Evolutionary conservation across 2,888 invertebrate species (phyloP), one percentile per base, ranked within the genome.

Genomic region (Xestia sexstrigata): DNA sequence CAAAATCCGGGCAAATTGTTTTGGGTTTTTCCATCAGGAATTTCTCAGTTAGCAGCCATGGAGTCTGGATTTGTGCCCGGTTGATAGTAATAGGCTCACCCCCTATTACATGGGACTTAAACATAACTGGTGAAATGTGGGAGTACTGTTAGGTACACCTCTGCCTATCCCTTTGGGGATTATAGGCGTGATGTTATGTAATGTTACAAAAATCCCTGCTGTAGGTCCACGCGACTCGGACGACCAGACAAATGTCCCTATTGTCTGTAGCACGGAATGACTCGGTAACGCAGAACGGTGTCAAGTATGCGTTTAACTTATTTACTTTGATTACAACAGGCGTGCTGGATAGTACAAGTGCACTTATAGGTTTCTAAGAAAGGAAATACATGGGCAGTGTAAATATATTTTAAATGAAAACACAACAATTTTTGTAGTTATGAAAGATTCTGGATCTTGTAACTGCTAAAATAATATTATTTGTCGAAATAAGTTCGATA

Each of bases 251-350:
- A 60, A 82, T 75, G 55, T 65, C 5, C 42, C n/a, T 42, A 80
- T 74, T 78, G 84, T 81, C 11, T 75, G 81, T 81, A 6, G 23
- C 42, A 55, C 39, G 39, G 35, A 55, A 58, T 67, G 76, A 49
- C 80, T 79, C 76, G 58, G 83, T 79, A 74, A 70, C 68, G 4
- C 26, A 68, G 60, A 88, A 80, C 81, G 86, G 75, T 89, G 89
- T 88, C 89, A 88, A 88, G 88, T 89, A 80, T 87, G 76, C 75
- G 47, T 75, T 78, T 78, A 80, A 78, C 77, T 83, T 81, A 81
- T 85, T 88, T 89, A 74, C 82, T 87, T 82, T 78, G 73, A 82
- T 87, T 84, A 76, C 81, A 71, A 72, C 76, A 78, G 68, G 47
- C 45, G 30, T n/a, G 63, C 66, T 58, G 62, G 70, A 60, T 79